A percentile compares a stretch with the other conserved stretches of the same genome.
Evolutionary conservation across 2,888 invertebrate genomes (phyloP).

Genomic region (Amblyjoppa proteus): DNA sequence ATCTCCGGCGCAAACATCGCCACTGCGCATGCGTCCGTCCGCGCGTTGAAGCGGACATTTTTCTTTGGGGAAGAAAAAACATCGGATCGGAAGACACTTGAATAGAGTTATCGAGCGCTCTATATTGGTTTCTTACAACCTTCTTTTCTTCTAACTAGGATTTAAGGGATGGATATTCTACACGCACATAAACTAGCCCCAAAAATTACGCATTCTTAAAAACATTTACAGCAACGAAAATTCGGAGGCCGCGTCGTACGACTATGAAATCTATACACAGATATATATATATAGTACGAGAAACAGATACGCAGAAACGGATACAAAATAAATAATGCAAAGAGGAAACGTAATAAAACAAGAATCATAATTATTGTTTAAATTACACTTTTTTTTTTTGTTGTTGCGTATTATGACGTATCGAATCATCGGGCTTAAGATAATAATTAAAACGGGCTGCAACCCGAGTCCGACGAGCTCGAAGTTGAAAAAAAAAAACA

Average conservation of each 20-base stretch:
- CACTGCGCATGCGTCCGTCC: neutral
- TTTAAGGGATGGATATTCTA: slow-evolving; percentile 12
- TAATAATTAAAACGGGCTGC: slow-evolving; percentile 21
- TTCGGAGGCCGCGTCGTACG: slow-evolving; percentile 8
- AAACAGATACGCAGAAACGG: neutral
- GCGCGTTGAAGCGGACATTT: neutral
- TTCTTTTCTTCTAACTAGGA: neutral
- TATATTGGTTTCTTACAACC: slow-evolving; percentile 49
- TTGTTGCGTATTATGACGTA: slow-evolving; percentile 52
- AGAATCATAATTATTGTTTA: slow-evolving; percentile 67
- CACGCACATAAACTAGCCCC: neutral
- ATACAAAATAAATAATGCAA: slow-evolving; percentile 57
- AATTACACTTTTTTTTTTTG: slow-evolving; percentile 56
- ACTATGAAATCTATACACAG: slow-evolving; percentile 11
- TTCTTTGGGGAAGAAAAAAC: slow-evolving; percentile 18
- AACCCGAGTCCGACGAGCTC: slow-evolving; percentile 12
- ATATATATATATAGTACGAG: neutral
- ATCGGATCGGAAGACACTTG: slow-evolving; percentile 22
- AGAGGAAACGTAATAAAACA: slow-evolving; percentile 63
- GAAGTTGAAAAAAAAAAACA: neutral
- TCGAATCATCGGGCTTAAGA: slow-evolving; percentile 52
- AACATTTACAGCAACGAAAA: slow-evolving; percentile 41
- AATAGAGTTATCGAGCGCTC: slow-evolving; percentile 34
- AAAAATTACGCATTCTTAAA: slow-evolving; percentile 25
- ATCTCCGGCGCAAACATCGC: slow-evolving; percentile 15